Percentiles rank a stretch among this genome's conserved stretches.
Evolutionary conservation across 2,797 vertebrate genomes (phyloP).

Genomic region (Ctenopoma multispine): DNA sequence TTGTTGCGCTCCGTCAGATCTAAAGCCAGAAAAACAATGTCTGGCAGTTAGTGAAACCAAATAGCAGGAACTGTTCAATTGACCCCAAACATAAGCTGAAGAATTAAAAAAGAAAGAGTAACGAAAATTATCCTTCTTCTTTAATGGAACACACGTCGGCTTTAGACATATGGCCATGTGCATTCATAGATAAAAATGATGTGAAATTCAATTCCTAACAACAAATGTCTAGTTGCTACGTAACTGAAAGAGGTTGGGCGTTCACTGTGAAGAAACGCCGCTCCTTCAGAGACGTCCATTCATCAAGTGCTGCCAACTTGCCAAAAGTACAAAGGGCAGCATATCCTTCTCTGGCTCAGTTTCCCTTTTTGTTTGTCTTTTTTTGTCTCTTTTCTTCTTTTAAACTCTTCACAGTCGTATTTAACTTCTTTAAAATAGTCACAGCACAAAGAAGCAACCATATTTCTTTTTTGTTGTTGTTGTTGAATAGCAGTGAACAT

Average conservation of each 20-base stretch:
- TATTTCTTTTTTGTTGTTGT: constrained; percentile 56
- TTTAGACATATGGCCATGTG: constrained; percentile 61
- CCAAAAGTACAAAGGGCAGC: constrained; percentile 81
- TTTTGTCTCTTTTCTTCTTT: constrained; percentile 68
- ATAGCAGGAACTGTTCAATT: constrained; percentile 73
- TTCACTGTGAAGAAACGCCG: constrained; percentile 69
- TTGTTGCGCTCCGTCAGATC: constrained; percentile 59
- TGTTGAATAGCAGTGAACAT: constrained; percentile 35
- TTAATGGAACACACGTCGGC: constrained; percentile 51
- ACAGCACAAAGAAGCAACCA: constrained; percentile 51
- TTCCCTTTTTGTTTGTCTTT: constrained; percentile 72
- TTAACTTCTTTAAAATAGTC: constrained; percentile 64
- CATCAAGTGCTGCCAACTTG: constrained; percentile 81
- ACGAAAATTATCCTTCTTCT: constrained; percentile 51
- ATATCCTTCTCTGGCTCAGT: constrained; percentile 73
- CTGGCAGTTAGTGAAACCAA: constrained; percentile 61
- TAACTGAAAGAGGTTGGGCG: constrained; percentile 80
- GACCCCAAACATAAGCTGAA: constrained; percentile 57
- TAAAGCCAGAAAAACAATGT: constrained; percentile 63
- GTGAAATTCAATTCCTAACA: constrained; percentile 77
- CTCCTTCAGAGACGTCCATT: constrained; percentile 80
- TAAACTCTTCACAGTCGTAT: constrained; percentile 63
- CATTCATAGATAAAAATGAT: constrained; percentile 71
- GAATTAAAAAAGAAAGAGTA: constrained; percentile 37
- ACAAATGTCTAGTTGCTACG: constrained; percentile 78